phyloP scores from a whole-genome alignment of 2,888 invertebrate genomes.

The Portevinia maculata region DNA sequence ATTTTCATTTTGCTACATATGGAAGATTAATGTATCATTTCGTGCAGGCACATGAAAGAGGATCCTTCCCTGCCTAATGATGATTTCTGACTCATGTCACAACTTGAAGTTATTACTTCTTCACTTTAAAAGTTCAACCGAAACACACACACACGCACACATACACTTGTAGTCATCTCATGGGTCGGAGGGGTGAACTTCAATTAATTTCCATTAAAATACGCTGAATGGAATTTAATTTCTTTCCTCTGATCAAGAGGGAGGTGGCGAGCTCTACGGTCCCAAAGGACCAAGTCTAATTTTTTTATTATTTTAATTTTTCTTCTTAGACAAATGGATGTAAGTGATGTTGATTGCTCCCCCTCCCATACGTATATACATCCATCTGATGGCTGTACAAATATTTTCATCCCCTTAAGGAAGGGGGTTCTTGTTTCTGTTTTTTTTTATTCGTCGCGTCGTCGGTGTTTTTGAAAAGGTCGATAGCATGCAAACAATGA shows the following conservation, averaged over 20 bases:
- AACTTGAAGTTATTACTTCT: slow-evolving; percentile 19
- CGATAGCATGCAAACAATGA: slow-evolving; percentile 39
- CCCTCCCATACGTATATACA: neutral
- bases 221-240: slow-evolving; percentile 79
- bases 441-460: slow-evolving; percentile 3
- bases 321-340: slow-evolving; percentile 63
- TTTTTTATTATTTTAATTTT: slow-evolving; percentile 38
- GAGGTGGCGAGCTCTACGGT: neutral
- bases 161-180: slow-evolving; percentile 14
- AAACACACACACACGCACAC: slow-evolving; percentile 51
- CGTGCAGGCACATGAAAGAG: neutral
- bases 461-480: slow-evolving; percentile 29
- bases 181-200: slow-evolving; percentile 70
- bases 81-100: slow-evolving; percentile 26
- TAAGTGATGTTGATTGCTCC: slow-evolving; percentile 62
- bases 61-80: neutral
- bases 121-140: slow-evolving; percentile 20
- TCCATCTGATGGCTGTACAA: slow-evolving; percentile 11
- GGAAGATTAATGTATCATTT: slow-evolving; percentile 38
- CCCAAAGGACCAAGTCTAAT: slow-evolving; percentile 13
- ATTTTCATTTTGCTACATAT: slow-evolving; percentile 20
- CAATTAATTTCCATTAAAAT: slow-evolving; percentile 79
- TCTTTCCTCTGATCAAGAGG: slow-evolving; percentile 70
- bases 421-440: slow-evolving; percentile 3
- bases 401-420: slow-evolving; percentile 58